These are phyloP conservation scores for Tamandua tetradactyla DNA, from an alignment of 2,797 vertebrate genomes.

Conservation along the genomic window DNA sequence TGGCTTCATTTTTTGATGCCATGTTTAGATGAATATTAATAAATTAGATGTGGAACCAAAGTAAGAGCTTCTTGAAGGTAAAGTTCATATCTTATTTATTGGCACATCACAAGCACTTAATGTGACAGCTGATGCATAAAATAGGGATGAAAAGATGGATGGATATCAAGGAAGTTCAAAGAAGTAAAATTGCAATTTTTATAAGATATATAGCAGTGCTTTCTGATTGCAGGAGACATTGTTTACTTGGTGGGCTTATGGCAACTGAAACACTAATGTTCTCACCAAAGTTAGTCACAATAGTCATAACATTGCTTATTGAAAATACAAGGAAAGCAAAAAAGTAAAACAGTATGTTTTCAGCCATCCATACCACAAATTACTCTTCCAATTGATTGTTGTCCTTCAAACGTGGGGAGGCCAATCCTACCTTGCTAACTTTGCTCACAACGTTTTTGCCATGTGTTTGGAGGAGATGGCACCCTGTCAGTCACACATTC, in stretches of 20 bases:
- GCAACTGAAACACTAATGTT: conserved; percentile 18
- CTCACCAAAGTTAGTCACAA: neutral
- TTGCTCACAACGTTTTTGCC: neutral
- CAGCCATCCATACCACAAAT: neutral
- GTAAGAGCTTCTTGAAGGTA: neutral
- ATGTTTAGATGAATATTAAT: neutral
- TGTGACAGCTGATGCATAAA: neutral
- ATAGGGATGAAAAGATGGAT: neutral
- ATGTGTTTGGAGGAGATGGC: neutral
- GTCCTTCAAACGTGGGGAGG: neutral
- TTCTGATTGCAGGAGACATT: neutral
- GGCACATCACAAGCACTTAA: neutral
- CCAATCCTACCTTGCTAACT: neutral
- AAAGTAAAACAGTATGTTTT: neutral
- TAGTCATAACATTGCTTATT: neutral
- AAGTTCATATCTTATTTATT: neutral
- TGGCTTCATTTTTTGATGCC: neutral
- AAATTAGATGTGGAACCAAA: neutral
- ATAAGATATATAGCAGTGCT: neutral
- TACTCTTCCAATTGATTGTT: neutral
- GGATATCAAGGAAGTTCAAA: neutral
- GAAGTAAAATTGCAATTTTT: neutral
- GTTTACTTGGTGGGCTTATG: neutral
- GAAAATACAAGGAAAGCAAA: conserved; percentile 1
- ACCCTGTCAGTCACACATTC: neutral